Evolutionary conservation across 2,888 invertebrate species (phyloP), one percentile per base, ranked within the genome.

Genomic region (Halictus ligatus): DNA sequence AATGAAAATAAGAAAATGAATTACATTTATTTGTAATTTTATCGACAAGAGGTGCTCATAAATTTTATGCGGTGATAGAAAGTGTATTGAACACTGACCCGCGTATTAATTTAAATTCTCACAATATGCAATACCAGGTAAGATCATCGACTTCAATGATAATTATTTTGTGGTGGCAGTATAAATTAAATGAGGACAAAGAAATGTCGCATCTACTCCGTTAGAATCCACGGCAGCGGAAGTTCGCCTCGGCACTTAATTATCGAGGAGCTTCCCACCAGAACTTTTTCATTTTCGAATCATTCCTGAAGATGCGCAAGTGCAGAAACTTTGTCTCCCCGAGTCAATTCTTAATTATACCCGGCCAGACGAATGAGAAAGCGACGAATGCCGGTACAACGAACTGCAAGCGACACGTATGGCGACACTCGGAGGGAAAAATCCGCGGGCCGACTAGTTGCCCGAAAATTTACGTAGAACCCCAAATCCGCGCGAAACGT

Each of bases 391-490:
- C 48, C 54, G 29, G 18, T 35, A 71, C n/a, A 21, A 35, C 21
- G 40, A 71, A 40, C n/a, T n/a, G n/a, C 18, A 25, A 7, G 78
- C n/a, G 43, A 58, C 67, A 50, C 29, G 48, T 43, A 25, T 4
- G 35, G 18, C 48, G 15, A 21, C 5, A 5, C 35, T 7, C 7
- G 46, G 10, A 54, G 10, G 54, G 69, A 69, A 43, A 69, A 69
- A 67, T 67, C 35, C 29, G 67, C 67, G 64, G 15, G 50, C 43
- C 48, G 15, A 50, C 50, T 79, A 48, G 67, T 46, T 43, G 40
- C 78, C 74, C 88, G 85, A 35, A 83, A 89, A 89, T 87, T 84
- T 80, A 64, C 80, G 80, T 54, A 29, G 87, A 74, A 64, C 78
- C 84, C 84, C 82, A 82, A 79, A 86, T 79, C 77, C 76, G 73